phyloP scores from a whole-genome alignment of 2,888 invertebrate genomes.

The Agonopterix alstromeriana region DNA sequence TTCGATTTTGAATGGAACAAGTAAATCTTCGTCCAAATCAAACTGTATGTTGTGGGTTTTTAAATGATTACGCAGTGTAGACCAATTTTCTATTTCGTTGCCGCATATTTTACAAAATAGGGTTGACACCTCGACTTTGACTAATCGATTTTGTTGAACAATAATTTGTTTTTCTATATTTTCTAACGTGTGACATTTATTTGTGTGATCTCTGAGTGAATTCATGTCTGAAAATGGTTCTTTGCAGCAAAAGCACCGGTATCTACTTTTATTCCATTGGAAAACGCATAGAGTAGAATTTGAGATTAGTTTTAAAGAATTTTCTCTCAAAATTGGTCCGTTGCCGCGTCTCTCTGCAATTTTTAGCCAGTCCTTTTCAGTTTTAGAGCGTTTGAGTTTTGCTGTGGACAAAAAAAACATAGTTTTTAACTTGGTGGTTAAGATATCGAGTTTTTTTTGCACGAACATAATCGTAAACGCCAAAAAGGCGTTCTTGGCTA shows the following conservation, averaged over 20 bases:
- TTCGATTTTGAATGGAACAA: constrained; percentile 54
- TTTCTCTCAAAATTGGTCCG: constrained; percentile 43
- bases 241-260: constrained; percentile 58
- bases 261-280: constrained; percentile 60
- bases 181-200: constrained; percentile 30
- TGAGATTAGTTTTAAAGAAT: constrained; percentile 69
- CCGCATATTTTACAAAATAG: constrained; percentile 48
- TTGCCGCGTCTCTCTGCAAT: constrained; percentile 40
- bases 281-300: constrained; percentile 56
- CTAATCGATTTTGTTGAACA: constrained; percentile 44
- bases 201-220: constrained; percentile 38
- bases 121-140: constrained; percentile 55
- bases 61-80: constrained; percentile 34
- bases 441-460: no score
- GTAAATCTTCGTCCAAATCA: constrained; percentile 32
- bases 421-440: background rate
- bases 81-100: constrained; percentile 22
- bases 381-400: background rate
- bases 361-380: constrained; percentile 26
- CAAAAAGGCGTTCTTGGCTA: no score
- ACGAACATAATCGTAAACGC: no score
- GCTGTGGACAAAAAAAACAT: background rate
- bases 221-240: constrained; percentile 46
- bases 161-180: constrained; percentile 54
- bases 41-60: constrained; percentile 33